Conservation (phyloP, 1,140 invertebrate genomes). For the Latrodectus geometricus region DNA sequence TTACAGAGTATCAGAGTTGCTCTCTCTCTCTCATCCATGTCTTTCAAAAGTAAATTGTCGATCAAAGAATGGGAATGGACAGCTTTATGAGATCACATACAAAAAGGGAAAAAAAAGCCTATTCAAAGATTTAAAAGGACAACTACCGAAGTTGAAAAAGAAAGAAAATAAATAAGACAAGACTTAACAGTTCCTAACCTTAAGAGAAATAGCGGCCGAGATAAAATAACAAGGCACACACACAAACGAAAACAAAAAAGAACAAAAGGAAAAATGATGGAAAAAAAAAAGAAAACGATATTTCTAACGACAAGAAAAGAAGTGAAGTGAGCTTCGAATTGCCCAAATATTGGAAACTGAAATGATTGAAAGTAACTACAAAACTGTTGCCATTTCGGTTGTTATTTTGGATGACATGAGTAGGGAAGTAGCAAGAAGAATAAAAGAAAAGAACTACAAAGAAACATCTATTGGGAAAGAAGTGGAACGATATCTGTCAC, state of each 20-base stretch:
- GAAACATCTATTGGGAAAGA: conserved; percentile 29
- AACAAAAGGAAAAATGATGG: neutral
- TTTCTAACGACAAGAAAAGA: conserved; percentile 22
- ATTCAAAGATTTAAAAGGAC: conserved; percentile 39
- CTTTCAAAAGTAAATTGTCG: conserved; percentile 37
- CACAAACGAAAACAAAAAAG: neutral
- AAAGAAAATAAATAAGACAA: conserved; percentile 33
- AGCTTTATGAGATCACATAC: conserved; percentile 20
- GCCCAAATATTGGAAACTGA: conserved; percentile 53
- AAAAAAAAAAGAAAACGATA: conserved; percentile 31
- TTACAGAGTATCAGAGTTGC: neutral
- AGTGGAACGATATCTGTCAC: conserved; percentile 21
- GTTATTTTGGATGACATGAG: conserved; percentile 34
- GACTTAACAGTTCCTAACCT: conserved; percentile 14
- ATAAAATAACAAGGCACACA: conserved; percentile 45
- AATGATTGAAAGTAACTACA: conserved; percentile 57
- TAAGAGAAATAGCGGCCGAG: conserved; percentile 28
- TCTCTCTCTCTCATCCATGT: neutral
- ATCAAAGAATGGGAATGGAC: conserved; percentile 50
- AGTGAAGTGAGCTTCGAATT: conserved; percentile 29
- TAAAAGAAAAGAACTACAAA: neutral
- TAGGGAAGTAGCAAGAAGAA: conserved; percentile 10
- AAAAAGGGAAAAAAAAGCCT: neutral
- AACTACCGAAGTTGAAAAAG: neutral
- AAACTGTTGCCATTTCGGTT: conserved; percentile 53